Evolutionary conservation across 2,888 invertebrate genomes (phyloP).

Genomic region (Neoascia interrupta): DNA sequence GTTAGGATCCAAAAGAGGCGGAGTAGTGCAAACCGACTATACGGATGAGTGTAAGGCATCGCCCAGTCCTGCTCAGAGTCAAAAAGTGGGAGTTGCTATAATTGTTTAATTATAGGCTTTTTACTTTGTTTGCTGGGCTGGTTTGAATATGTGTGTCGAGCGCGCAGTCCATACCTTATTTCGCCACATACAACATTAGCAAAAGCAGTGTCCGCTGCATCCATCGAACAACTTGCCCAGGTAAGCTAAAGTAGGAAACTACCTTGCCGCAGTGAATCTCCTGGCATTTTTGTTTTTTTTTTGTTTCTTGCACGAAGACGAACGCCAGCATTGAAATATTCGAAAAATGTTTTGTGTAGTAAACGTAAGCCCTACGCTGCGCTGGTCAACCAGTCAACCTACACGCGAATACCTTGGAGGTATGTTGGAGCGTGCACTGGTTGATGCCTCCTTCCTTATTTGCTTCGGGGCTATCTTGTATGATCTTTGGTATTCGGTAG

Average conservation of each 20-base stretch:
- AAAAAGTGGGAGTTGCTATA: constrained; percentile 80
- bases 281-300: constrained; percentile 6
- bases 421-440: constrained; percentile 74
- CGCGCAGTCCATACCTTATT: constrained; percentile 53
- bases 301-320: constrained; percentile 21
- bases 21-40: constrained; percentile 74
- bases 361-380: not conserved
- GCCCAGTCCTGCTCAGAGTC: constrained; percentile 76
- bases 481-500: constrained; percentile 72
- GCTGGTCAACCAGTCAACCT: not conserved
- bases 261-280: constrained; percentile 6
- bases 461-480: constrained; percentile 77
- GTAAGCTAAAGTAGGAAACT: constrained; percentile 4
- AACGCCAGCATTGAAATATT: constrained; percentile 57
- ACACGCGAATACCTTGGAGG: constrained; percentile 51
- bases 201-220: constrained; percentile 12
- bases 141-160: constrained; percentile 72
- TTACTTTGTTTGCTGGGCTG: constrained; percentile 74
- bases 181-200: constrained; percentile 56
- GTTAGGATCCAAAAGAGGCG: constrained; percentile 78
- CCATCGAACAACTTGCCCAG: constrained; percentile 3
- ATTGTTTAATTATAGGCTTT: constrained; percentile 80
- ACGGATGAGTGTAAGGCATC: constrained; percentile 74
- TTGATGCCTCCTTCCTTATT: constrained; percentile 73
- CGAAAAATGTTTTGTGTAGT: constrained; percentile 51